Evolutionary conservation across 2,888 invertebrate species (phyloP).

Genomic region (Tricholauxania praeusta): DNA sequence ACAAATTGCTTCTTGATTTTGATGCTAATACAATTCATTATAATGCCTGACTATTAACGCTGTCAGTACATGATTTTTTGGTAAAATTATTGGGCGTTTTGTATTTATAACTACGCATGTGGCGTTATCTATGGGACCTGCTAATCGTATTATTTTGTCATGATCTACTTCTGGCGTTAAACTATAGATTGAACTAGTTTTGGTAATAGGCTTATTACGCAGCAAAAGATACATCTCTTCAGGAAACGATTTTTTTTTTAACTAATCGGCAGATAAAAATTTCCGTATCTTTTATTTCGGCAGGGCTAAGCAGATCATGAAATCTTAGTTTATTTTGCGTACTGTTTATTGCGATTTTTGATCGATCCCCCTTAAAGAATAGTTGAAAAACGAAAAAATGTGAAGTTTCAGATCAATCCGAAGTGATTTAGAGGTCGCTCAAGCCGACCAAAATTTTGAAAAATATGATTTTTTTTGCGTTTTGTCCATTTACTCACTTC

Average conservation of each 20-base stretch:
- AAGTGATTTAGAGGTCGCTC: no score
- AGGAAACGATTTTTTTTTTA: background rate
- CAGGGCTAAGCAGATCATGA: background rate
- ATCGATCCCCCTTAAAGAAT: no score
- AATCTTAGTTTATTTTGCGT: background rate
- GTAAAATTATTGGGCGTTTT: slow-evolving; percentile 30
- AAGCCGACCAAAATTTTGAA: no score
- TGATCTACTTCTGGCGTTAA: slow-evolving; percentile 16
- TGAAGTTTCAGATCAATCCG: no score
- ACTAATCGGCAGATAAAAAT: background rate
- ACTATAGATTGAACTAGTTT: slow-evolving; percentile 23
- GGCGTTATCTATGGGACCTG: slow-evolving; percentile 13
- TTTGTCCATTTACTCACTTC: no score
- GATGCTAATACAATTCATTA: slow-evolving; percentile 19
- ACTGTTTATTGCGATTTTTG: background rate
- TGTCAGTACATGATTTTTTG: slow-evolving; percentile 12
- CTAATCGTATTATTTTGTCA: slow-evolving; percentile 20
- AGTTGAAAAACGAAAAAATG: no score
- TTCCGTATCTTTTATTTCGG: no score
- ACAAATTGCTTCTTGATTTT: slow-evolving; percentile 27
- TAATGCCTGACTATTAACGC: slow-evolving; percentile 18
- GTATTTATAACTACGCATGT: slow-evolving; percentile 9
- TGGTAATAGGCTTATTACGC: background rate
- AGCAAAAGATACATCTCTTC: background rate
- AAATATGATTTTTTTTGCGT: no score